Conservation (phyloP, 2,888 invertebrate genomes). For the Nymphalis urticae region DNA sequence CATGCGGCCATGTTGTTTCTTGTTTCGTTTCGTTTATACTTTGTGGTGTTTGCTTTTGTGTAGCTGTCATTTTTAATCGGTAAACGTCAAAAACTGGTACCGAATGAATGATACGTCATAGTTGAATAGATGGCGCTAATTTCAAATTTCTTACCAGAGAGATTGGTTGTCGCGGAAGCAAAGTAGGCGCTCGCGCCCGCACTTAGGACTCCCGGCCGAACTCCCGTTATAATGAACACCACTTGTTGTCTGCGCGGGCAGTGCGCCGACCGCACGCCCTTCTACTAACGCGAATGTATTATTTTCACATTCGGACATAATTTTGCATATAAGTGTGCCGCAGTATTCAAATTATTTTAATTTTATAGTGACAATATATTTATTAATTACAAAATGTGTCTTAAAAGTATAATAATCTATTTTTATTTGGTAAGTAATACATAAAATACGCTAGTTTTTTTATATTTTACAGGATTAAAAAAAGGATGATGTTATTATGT, state of each 20-base stretch:
- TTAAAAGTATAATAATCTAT: constrained; percentile 59
- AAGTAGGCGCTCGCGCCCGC: constrained; percentile 52
- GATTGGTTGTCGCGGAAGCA: constrained; percentile 52
- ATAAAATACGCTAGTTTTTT: constrained; percentile 21
- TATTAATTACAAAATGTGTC: constrained; percentile 65
- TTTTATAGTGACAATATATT: constrained; percentile 51
- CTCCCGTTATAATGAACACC: constrained; percentile 78
- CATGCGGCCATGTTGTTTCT: constrained; percentile 72
- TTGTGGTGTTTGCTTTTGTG: constrained; percentile 15
- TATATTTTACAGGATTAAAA: neutral
- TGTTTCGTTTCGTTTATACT: constrained; percentile 17
- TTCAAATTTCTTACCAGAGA: constrained; percentile 44
- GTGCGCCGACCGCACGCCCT: constrained; percentile 81
- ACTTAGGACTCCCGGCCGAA: constrained; percentile 72
- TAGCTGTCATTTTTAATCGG: constrained; percentile 42
- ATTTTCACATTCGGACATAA: constrained; percentile 67
- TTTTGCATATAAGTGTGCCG: constrained; percentile 68
- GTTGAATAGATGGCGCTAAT: constrained; percentile 62
- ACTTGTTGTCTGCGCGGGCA: constrained; percentile 77
- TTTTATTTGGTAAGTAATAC: constrained; percentile 65
- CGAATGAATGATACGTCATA: constrained; percentile 27
- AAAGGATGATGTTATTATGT: no score
- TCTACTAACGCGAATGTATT: constrained; percentile 75
- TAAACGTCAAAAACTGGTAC: constrained; percentile 41
- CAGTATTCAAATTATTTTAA: constrained; percentile 47